A percentile compares a stretch with the other conserved stretches of the same genome.
Evolutionary conservation across 2,888 invertebrate species (phyloP).

Genomic region (Tetranychus truncatus): DNA sequence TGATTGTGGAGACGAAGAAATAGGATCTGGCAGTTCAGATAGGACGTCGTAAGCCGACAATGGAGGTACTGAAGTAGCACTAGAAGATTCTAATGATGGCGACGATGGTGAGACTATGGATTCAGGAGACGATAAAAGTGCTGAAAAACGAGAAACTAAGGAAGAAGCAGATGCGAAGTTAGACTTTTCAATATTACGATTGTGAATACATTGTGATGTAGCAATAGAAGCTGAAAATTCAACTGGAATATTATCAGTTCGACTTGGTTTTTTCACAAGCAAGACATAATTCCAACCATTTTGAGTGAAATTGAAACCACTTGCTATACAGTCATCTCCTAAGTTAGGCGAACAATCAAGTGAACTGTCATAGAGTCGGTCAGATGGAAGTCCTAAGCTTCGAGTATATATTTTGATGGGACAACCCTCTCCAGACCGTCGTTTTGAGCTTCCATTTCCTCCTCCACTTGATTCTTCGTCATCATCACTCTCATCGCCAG

Average conservation of each 20-base stretch:
- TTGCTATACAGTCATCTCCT: not conserved
- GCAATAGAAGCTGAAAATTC: not conserved
- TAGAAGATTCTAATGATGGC: not conserved
- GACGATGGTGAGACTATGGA: not conserved
- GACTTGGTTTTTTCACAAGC: not conserved
- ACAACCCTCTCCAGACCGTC: not conserved
- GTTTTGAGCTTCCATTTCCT: not conserved
- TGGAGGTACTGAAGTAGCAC: not conserved
- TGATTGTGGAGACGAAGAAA: not conserved
- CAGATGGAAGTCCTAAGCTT: not conserved
- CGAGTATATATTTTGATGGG: not conserved
- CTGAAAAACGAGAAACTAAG: not conserved
- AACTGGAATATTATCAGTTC: not conserved
- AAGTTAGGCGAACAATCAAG: not conserved
- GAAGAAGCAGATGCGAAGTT: not conserved
- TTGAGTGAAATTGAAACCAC: not conserved
- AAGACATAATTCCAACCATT: conserved; percentile 5
- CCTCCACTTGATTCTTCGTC: not conserved
- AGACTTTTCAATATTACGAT: not conserved
- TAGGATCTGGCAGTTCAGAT: not conserved
- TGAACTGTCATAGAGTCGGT: not conserved
- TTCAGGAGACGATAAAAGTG: not conserved
- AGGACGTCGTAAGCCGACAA: not conserved
- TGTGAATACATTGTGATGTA: not conserved
- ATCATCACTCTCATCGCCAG: not conserved